Evolutionary conservation across 2,888 invertebrate genomes (phyloP), one percentile per base, ranked within the genome.

Genomic region (Trimorus sp.): DNA sequence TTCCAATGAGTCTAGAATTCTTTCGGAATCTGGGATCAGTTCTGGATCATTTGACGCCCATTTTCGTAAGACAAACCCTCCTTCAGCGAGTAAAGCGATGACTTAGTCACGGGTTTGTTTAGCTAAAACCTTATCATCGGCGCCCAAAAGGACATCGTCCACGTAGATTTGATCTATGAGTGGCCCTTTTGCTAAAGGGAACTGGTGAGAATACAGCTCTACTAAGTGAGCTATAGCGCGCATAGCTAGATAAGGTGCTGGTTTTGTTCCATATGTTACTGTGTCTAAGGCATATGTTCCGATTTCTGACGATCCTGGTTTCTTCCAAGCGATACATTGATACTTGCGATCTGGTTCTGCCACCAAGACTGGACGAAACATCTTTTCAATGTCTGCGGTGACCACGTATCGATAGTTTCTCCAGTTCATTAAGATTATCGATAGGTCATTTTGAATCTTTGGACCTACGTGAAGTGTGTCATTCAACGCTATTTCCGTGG

Each of bases 91-190:
- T 8, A 16, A 7, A 6, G 7, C 16, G 4, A 14, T 11, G 15
- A 59, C 40, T 15, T 59, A 8, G 42, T 15, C 15, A 11, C 42
- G n/a, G 11, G 15, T 40, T 12, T 42, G 6, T 12, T 7, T 59
- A 4, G 14, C 9, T 14, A 8, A 5, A 7, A 14, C 14, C 14
- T 15, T 40, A 8, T 40, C 15, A 16, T 40, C 14, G 4, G 40
- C 59, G 5, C 59, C 59, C 1, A 59, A 42, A 9, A 59, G 42
- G 11, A 59, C 9, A n/a, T 59, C 59, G 16, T 59, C 59, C n/a
- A 59, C 59, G 8, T 59, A 59, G 8, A 59, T 59, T 16, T 8
- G 9, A 2, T n/a, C 16, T 56, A 4, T 6, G 5, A 56, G 37
- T 56, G 56, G 36, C n/a, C 37, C 37, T 12, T n/a, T 12, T 2